Evolutionary conservation across 2,113 vertebrate species (phyloP).

Genomic region (Gavia stellata): DNA sequence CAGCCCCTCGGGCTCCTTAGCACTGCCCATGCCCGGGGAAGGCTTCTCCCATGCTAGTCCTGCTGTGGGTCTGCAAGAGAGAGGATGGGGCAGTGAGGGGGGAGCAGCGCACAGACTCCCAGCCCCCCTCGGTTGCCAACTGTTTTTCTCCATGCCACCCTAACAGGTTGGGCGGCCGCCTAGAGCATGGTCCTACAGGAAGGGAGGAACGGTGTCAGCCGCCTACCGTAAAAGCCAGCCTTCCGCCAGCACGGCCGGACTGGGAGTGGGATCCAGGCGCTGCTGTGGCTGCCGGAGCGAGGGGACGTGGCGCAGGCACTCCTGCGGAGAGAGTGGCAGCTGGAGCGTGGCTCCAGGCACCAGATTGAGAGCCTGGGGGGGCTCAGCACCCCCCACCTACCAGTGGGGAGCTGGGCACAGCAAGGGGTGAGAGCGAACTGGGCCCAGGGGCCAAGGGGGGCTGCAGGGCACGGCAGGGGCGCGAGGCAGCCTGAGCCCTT

Average conservation of each 20-base stretch:
- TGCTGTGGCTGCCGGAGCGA: background rate
- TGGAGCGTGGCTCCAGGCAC: background rate
- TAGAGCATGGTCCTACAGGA: background rate
- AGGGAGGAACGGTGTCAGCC: background rate
- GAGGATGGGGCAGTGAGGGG: background rate
- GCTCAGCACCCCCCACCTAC: background rate
- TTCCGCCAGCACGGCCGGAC: background rate
- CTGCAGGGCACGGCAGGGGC: background rate
- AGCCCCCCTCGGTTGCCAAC: background rate
- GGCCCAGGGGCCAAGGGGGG: background rate
- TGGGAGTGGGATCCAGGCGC: accelerated
- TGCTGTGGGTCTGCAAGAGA: slow-evolving; percentile 52
- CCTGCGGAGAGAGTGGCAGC: background rate
- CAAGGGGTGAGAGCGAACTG: accelerated
- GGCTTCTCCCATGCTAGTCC: slow-evolving; percentile 56
- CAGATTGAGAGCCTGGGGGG: background rate
- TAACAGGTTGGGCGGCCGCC: background rate
- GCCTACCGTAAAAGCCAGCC: background rate
- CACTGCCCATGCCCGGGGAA: slow-evolving; percentile 53
- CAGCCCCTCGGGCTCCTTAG: slow-evolving; percentile 67
- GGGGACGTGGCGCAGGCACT: background rate
- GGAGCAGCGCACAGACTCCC: background rate
- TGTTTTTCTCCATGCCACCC: background rate
- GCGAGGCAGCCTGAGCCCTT: background rate
- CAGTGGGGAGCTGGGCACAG: accelerated